Base-by-base conservation (phyloP, 2,888 invertebrate species). In the Ichneumoninae sp. region DNA sequence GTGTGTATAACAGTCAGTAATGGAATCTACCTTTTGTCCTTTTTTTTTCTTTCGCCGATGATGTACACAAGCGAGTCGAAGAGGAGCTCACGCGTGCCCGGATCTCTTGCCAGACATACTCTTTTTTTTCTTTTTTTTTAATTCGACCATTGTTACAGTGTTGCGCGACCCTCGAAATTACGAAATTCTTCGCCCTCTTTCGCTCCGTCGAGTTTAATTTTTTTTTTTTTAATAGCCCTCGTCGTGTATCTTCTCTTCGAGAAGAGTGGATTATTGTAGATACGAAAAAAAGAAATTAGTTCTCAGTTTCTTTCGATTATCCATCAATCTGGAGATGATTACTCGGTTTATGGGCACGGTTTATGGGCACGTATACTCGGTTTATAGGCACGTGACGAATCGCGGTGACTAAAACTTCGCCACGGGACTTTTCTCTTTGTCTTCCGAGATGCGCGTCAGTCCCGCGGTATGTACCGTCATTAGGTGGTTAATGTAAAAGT, bases 71-170 rank as follows among this genome's bases (percentile, higher is more conserved):
- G 68, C 68, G 52, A 81, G 44, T 75, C 44, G 52, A 75, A 79
- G 81, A 85, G 78, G 69, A 79, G 80, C 82, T 85, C 82, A 85
- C 85, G 85, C 85, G 82, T 85, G 79, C 79, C 81, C 76, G 81
- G 83, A 77, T 84, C 77, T 74, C 40, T 57, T 22, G 60, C 44
- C 26, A 73, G 66, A 68, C 73, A 69, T 26, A 54, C 57, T 60
- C 57, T 50, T 69, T 60, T 16, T 50, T 50, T n/a, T n/a, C n/a
- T n/a, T 50, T 50, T 50, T 74, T 78, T 80, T 85, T 79, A 82
- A 74, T 82, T 85, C 81, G 82, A 85, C 85, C 79, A 85, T 85
- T 85, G 85, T 85, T 85, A 81, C 84, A 63, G 8, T 80, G 80
- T 80, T 80, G 82, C 79, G 82, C 77, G 84, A 81, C 63, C 81